Percentiles rank a stretch among this genome's conserved stretches.
Evolutionary conservation across 2,797 vertebrate genomes (phyloP).

Genomic region (Leptoclinus maculatus): DNA sequence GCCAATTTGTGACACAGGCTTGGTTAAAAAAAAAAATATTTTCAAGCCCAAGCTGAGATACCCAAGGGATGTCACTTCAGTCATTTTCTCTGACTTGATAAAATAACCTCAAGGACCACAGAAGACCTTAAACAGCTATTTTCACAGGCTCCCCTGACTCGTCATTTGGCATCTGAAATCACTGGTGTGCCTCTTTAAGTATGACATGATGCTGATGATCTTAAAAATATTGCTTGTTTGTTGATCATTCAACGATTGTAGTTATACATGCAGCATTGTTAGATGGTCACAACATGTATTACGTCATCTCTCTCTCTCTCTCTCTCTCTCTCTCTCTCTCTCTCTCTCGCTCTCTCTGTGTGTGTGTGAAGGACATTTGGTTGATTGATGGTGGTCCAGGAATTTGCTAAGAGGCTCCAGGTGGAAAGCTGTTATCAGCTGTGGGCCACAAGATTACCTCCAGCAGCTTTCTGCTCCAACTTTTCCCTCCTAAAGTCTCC

Average conservation of each 20-base stretch:
- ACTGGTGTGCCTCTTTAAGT: not conserved
- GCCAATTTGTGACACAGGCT: slow-evolving; percentile 15
- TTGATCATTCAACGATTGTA: not conserved
- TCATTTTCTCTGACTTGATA: slow-evolving; percentile 27
- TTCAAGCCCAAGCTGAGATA: slow-evolving; percentile 21
- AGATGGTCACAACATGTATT: slow-evolving; percentile 1
- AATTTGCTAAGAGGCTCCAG: slow-evolving; percentile 72
- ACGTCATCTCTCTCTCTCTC: slow-evolving; percentile 10
- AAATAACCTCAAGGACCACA: not conserved
- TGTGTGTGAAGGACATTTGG: slow-evolving; percentile 56
- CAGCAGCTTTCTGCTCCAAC: slow-evolving; percentile 72
- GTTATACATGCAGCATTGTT: not conserved
- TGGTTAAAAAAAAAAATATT: slow-evolving; percentile 13
- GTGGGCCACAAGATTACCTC: slow-evolving; percentile 76
- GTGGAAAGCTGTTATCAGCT: slow-evolving; percentile 78
- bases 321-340: slow-evolving; percentile 14
- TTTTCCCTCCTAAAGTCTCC: slow-evolving; percentile 67
- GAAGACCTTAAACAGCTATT: slow-evolving; percentile 1
- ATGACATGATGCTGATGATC: no score
- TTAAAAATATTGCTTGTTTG: not conserved
- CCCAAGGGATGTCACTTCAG: slow-evolving; percentile 14
- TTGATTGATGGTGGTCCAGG: slow-evolving; percentile 76
- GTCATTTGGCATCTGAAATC: slow-evolving; percentile 2
- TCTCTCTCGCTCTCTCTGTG: slow-evolving; percentile 3
- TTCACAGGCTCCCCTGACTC: not conserved